Base-by-base conservation (phyloP, 2,797 vertebrate genomes). In the Heterohyrax brucei region DNA sequence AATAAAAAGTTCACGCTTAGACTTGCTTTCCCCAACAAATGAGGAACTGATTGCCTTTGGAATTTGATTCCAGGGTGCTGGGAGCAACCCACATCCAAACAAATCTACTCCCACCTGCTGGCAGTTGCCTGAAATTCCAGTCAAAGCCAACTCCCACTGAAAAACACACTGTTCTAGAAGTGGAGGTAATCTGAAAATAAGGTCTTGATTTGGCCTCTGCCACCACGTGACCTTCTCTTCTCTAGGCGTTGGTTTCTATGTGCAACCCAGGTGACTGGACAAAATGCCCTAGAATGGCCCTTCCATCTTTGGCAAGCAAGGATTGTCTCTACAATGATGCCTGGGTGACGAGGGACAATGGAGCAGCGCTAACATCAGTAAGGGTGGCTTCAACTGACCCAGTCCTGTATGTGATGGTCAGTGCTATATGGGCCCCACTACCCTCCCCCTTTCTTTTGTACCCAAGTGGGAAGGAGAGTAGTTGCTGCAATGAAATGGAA, bases 21-120 rank as follows among this genome's bases (percentile, higher is more conserved):
- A 21, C 28, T 76, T 75, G 26, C 44, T 95, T 61, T 30, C 62
- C n/a, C 39, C 70, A 28, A 87, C 44, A 92, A 93, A 85, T 22
- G 44, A 86, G 18, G 13, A 61, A 72, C 10, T 16, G 24, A 46
- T 13, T 91, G 72, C 72, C 53, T 56, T 19, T 26, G 66, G 61
- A 91, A 89, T 44, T 77, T 70, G 48, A 92, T 18, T 94, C 73
- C 48, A 89, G 8, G 8, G 18, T 77, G 68, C 83, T 81, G 10
- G 39, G 33, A 96, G 59, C 7, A 46, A 44, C 62, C 44, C 5
- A n/a, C 50, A 94, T 94, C 53, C 90, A 89, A 97, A 95, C 79
- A 92, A 64, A 89, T 96, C 91, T 97, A 95, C 96, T 95, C 39
- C 96, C 96, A 97, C 75, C 97, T 97, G 89, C 95, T 97, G 97